phyloP scores from a whole-genome alignment of 2,797 vertebrate species.

The Chelidonichthys spinosus region DNA sequence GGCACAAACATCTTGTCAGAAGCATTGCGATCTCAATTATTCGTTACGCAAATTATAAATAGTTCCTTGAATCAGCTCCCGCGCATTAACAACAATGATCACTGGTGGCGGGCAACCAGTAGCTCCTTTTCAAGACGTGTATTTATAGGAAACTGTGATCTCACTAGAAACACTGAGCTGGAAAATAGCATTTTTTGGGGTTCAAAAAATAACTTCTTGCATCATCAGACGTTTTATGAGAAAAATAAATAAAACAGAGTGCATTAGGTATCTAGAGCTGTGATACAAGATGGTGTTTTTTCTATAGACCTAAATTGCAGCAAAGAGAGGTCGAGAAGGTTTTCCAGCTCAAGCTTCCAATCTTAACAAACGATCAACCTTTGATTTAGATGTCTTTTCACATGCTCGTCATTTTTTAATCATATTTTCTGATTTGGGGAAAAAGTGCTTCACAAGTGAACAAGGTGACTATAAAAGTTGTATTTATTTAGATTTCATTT shows the following conservation, averaged over 20 bases:
- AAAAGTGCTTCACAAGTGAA: neutral
- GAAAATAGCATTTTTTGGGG: neutral
- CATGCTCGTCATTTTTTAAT: neutral
- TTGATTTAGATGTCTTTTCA: too few species aligned
- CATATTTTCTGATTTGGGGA: neutral
- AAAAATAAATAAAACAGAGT: neutral
- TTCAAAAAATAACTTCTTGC: conserved; percentile 18
- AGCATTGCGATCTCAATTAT: conserved; percentile 57
- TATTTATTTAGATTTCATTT: neutral
- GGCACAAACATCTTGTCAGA: conserved; percentile 54
- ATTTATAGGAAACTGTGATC: conserved; percentile 49
- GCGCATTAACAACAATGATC: conserved; percentile 42
- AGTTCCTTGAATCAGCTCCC: conserved; percentile 29
- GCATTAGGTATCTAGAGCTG: too few species aligned
- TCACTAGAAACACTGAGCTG: conserved; percentile 35
- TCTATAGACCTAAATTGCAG: neutral
- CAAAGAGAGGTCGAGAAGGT: neutral
- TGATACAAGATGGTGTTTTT: neutral
- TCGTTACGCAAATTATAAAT: conserved; percentile 58
- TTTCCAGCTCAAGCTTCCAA: neutral
- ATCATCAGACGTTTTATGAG: conserved; percentile 15
- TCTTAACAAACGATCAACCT: too few species aligned
- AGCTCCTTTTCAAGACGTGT: conserved; percentile 39
- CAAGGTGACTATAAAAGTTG: neutral
- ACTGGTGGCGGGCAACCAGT: conserved; percentile 34